phyloP scores from a whole-genome alignment of 2,113 vertebrate genomes.

The Muntiacus reevesi region DNA sequence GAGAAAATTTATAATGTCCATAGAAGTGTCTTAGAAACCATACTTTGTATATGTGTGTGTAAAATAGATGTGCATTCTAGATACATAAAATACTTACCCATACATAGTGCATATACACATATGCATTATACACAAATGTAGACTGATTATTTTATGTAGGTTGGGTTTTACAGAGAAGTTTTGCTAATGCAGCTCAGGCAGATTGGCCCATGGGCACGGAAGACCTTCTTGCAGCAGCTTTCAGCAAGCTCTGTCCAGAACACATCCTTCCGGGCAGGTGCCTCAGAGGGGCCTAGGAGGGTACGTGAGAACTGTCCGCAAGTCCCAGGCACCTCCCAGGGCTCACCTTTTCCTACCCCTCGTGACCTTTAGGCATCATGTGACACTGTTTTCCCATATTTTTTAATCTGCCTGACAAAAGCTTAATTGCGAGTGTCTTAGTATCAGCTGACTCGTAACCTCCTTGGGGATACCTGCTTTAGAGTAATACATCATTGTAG shows the following conservation, averaged over 20 bases:
- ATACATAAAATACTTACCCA: background rate
- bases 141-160: background rate
- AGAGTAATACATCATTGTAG: background rate
- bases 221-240: accelerated
- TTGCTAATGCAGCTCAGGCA: background rate
- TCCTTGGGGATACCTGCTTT: background rate
- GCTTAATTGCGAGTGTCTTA: background rate
- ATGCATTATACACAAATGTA: background rate
- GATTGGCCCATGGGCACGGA: accelerated
- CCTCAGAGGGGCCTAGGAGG: background rate
- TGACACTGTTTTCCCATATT: background rate
- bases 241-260: background rate
- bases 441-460: background rate
- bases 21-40: background rate
- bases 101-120: background rate
- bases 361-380: background rate
- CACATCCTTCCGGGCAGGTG: background rate
- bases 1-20: background rate
- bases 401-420: background rate
- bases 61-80: background rate
- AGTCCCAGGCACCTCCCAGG: background rate
- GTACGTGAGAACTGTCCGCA: accelerated
- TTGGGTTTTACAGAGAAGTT: background rate
- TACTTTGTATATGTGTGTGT: background rate
- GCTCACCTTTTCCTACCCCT: background rate